Evolutionary conservation across 1,140 invertebrate species (phyloP).

Genomic region (Ganaspis sp.): DNA sequence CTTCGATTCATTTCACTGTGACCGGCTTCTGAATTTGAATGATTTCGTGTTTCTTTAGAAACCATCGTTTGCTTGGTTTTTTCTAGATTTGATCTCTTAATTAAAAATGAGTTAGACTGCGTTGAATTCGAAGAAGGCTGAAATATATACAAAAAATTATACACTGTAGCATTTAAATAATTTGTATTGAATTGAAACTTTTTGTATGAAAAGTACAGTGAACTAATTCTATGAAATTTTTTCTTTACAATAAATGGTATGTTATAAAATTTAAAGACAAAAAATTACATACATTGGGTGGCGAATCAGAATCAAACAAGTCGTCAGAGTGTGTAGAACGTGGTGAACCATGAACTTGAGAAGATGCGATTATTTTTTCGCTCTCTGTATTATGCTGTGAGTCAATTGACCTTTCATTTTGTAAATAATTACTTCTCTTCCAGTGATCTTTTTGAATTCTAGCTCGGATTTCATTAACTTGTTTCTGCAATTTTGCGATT

Average conservation of each 20-base stretch:
- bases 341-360: constrained; percentile 20
- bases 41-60: neutral
- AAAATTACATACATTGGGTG: constrained; percentile 18
- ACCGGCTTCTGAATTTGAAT: neutral
- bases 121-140: neutral
- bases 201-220: no score
- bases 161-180: neutral
- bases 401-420: neutral
- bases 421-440: neutral
- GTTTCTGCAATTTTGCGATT: constrained; percentile 54
- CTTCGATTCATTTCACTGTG: neutral
- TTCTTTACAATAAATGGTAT: no score
- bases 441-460: neutral
- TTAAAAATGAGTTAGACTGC: neutral
- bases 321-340: neutral
- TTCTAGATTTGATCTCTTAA: neutral
- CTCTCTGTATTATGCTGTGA: neutral
- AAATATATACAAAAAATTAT: neutral
- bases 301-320: constrained; percentile 17
- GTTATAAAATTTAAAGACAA: neutral
- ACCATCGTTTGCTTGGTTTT: neutral
- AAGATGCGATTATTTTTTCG: neutral
- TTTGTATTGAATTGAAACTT: no score
- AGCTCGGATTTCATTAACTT: constrained; percentile 52
- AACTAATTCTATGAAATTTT: neutral